A percentile compares a stretch with the other conserved stretches of the same genome.
phyloP scores from a whole-genome alignment of 2,888 invertebrate species.

The Anagyrus pseudococci region DNA sequence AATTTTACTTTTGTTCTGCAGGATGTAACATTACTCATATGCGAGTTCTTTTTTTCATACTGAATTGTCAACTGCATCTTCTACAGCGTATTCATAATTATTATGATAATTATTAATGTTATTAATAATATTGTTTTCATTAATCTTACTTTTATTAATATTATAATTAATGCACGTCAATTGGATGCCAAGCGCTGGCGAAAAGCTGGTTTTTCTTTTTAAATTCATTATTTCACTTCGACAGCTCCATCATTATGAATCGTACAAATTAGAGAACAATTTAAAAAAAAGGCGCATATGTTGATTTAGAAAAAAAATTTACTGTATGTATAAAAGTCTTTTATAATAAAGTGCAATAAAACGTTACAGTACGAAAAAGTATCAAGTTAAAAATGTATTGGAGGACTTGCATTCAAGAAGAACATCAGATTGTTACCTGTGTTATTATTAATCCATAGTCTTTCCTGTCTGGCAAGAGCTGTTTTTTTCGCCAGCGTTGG shows the following conservation, averaged over 20 bases:
- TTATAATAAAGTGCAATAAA: constrained; percentile 14
- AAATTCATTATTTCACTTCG: constrained; percentile 10
- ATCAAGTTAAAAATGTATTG: constrained; percentile 19
- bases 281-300: constrained; percentile 3
- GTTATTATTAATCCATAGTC: constrained; percentile 20
- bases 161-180: constrained; percentile 50
- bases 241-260: constrained; percentile 7
- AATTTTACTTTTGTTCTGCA: constrained; percentile 14
- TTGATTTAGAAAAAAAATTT: constrained; percentile 14
- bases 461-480: constrained; percentile 20
- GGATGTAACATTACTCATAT: constrained; percentile 3
- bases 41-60: constrained; percentile 9
- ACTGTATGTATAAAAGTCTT: not conserved
- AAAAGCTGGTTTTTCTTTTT: constrained; percentile 34
- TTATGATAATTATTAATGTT: constrained; percentile 14
- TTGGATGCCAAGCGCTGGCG: constrained; percentile 46
- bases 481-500: constrained; percentile 31
- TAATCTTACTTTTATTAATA: constrained; percentile 22
- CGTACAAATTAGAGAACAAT: not conserved
- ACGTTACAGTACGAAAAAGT: constrained; percentile 10
- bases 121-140: constrained; percentile 17
- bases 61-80: constrained; percentile 18
- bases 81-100: constrained; percentile 20
- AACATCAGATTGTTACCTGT: constrained; percentile 23
- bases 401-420: constrained; percentile 24